phyloP scores from a whole-genome alignment of 2,888 invertebrate species.

The Microctonus hyperodae region DNA sequence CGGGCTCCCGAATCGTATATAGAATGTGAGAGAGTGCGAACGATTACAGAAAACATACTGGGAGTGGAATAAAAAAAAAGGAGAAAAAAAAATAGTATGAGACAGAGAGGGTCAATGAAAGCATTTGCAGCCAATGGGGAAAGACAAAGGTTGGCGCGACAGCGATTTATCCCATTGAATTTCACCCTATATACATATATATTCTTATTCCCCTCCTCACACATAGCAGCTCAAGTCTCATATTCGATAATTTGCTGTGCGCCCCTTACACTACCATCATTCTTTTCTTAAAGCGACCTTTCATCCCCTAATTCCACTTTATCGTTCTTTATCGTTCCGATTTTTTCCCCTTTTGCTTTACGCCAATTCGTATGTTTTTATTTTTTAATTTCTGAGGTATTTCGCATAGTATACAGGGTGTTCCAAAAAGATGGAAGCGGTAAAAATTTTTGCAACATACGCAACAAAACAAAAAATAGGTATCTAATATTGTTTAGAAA shows the following conservation, averaged over 20 bases:
- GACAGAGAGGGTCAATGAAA: conserved; percentile 25
- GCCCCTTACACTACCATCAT: conserved; percentile 30
- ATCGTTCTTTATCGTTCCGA: conserved; percentile 27
- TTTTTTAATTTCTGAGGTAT: neutral
- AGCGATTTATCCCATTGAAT: conserved; percentile 50
- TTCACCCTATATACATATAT: conserved; percentile 17
- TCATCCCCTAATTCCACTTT: conserved; percentile 27
- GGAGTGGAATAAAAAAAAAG: conserved; percentile 31
- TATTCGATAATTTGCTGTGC: conserved; percentile 51
- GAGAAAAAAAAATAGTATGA: conserved; percentile 13
- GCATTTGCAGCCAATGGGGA: conserved; percentile 27
- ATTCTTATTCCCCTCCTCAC: no score
- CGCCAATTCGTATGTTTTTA: neutral
- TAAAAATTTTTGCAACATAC: no score
- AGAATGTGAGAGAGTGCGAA: conserved; percentile 29
- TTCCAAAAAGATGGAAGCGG: no score
- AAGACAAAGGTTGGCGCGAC: conserved; percentile 31
- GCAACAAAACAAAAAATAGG: no score
- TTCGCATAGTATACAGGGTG: no score
- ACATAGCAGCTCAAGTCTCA: conserved; percentile 41
- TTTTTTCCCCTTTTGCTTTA: conserved; percentile 8
- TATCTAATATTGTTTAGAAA: no score
- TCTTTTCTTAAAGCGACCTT: conserved; percentile 20
- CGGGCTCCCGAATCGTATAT: conserved; percentile 10
- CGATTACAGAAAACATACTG: conserved; percentile 27